Conservation (phyloP, 2,113 vertebrate species). For the Micronycteris hirsuta region DNA sequence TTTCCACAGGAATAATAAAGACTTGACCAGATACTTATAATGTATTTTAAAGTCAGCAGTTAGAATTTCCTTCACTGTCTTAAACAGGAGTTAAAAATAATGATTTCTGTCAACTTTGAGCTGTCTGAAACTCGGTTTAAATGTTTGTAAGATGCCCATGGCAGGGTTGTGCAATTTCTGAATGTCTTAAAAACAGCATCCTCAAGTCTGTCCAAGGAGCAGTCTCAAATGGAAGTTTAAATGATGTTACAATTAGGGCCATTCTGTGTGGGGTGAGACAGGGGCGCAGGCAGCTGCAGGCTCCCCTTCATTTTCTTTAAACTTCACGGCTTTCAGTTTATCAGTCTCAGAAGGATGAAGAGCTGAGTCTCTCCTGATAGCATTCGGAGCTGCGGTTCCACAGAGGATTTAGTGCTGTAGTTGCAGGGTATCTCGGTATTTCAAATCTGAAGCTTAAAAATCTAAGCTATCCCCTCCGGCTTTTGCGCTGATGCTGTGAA, state of each 20-base stretch:
- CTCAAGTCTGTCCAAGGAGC: neutral
- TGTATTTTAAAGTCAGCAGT: neutral
- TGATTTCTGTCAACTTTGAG: neutral
- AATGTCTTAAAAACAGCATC: neutral
- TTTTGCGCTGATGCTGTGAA: conserved; percentile 74
- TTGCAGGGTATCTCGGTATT: conserved; percentile 71
- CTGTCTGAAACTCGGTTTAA: conserved; percentile 12
- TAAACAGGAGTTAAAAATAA: conserved; percentile 14
- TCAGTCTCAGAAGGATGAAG: conserved; percentile 64
- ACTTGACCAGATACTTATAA: neutral
- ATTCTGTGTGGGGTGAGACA: neutral
- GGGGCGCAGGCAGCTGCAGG: neutral
- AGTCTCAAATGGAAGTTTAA: conserved; percentile 16
- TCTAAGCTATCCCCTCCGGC: conserved; percentile 71
- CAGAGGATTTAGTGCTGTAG: conserved; percentile 66
- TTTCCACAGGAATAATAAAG: neutral
- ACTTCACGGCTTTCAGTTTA: conserved; percentile 65
- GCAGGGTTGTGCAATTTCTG: neutral
- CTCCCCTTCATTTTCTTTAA: conserved; percentile 52
- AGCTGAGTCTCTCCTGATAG: conserved; percentile 71
- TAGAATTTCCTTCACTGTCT: neutral
- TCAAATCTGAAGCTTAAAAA: conserved; percentile 74
- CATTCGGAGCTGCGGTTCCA: conserved; percentile 67
- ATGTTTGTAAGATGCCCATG: neutral
- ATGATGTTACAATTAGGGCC: neutral